Conservation (phyloP, 2,113 vertebrate species). For the Tenrec ecaudatus region DNA sequence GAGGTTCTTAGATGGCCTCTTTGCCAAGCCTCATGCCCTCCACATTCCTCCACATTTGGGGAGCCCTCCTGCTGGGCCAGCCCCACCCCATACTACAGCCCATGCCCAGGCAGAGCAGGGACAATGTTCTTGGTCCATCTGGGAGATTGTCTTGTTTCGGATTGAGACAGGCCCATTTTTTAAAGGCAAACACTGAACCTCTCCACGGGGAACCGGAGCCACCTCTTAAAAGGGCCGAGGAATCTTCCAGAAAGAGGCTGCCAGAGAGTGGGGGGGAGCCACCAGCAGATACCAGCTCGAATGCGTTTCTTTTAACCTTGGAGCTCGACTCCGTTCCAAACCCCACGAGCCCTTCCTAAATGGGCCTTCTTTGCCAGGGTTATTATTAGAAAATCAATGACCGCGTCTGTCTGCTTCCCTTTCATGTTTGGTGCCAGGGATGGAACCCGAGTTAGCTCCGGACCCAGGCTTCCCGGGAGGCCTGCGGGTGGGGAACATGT, state of each 20-base stretch:
- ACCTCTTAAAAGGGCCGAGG: neutral
- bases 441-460: neutral
- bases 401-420: slow-evolving; percentile 67
- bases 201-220: neutral
- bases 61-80: neutral
- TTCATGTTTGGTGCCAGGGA: slow-evolving; percentile 67
- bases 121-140: neutral
- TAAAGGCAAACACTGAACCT: neutral
- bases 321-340: slow-evolving; percentile 43
- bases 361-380: slow-evolving; percentile 65
- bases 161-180: slow-evolving; percentile 9
- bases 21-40: neutral
- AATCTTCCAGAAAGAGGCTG: slow-evolving; percentile 31
- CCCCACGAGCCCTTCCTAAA: slow-evolving; percentile 57
- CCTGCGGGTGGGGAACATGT: neutral
- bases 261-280: neutral
- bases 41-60: accelerated
- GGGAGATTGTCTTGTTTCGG: neutral
- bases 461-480: neutral
- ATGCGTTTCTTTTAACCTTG: slow-evolving; percentile 68
- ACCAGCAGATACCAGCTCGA: neutral
- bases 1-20: neutral
- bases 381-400: slow-evolving; percentile 82
- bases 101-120: neutral
- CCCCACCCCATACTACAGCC: too few species aligned